These are phyloP conservation scores for Macroramphosus scolopax DNA, from an alignment of 2,797 vertebrate species.

Conservation along the genomic window DNA sequence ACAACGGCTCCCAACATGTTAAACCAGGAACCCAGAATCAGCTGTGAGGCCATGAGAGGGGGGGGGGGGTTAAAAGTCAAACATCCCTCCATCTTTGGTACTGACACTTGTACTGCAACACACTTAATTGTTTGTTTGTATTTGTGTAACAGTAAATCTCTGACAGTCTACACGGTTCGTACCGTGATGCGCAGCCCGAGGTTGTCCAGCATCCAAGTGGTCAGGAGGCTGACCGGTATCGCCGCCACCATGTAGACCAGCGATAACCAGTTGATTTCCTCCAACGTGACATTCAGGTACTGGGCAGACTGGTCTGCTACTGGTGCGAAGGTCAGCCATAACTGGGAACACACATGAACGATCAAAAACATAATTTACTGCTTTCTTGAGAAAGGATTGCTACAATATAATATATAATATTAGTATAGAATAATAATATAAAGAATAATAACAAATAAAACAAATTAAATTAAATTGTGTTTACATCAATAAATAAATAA, in stretches of 20 bases:
- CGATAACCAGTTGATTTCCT: conserved; percentile 86
- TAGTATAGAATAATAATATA: too few relatives aligned
- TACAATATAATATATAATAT: too few relatives aligned
- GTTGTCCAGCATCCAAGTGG: conserved; percentile 90
- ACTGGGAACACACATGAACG: conserved; percentile 60
- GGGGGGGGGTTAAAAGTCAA: not conserved
- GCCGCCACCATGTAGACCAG: conserved; percentile 87
- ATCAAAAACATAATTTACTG: not conserved
- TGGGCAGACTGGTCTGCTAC: conserved; percentile 82
- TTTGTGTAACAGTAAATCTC: too few relatives aligned
- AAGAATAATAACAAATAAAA: too few relatives aligned
- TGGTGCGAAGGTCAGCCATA: conserved; percentile 91
- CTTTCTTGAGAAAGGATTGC: too few relatives aligned
- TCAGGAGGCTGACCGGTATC: conserved; percentile 82
- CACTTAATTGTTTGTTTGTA: too few relatives aligned
- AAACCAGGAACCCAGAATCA: conserved; percentile 86
- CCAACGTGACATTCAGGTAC: conserved; percentile 73
- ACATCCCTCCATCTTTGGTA: not conserved
- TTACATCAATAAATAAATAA: too few relatives aligned
- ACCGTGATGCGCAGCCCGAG: conserved; percentile 85
- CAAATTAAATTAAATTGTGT: too few relatives aligned
- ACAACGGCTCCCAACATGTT: conserved; percentile 84
- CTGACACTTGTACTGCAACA: too few relatives aligned
- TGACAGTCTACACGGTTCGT: too few relatives aligned
- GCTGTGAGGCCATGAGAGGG: conserved; percentile 63